Conservation (phyloP, 2,797 vertebrate species). For the Agapornis canus region DNA sequence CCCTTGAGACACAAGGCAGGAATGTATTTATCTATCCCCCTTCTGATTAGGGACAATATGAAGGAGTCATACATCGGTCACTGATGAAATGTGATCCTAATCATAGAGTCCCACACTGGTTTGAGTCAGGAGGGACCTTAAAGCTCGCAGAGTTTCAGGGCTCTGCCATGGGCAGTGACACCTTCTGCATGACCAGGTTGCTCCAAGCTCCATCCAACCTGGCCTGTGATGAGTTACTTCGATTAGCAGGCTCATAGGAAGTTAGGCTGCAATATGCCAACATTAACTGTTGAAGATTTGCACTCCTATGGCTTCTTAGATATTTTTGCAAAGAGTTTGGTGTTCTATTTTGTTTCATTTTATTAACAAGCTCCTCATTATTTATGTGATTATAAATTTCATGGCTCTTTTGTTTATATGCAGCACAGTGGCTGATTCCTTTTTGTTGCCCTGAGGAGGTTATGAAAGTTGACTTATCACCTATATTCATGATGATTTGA, state of each 20-base stretch:
- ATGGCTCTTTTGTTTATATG: conserved; percentile 1
- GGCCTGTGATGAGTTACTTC: background rate
- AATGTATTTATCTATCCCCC: background rate
- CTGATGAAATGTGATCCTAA: background rate
- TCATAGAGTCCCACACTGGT: background rate
- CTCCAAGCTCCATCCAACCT: background rate
- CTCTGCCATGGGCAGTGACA: background rate
- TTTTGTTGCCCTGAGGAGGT: conserved; percentile 1
- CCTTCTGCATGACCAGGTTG: background rate
- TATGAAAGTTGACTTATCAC: background rate
- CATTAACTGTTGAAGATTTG: background rate
- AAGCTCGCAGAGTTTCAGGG: background rate
- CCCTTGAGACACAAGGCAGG: background rate
- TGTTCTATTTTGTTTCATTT: background rate
- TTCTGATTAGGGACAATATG: background rate
- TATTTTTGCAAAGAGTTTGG: background rate
- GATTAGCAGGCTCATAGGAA: background rate
- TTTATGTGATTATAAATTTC: background rate
- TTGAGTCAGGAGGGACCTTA: background rate
- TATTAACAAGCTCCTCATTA: background rate
- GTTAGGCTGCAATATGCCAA: background rate
- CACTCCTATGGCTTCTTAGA: background rate
- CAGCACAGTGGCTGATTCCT: conserved; percentile 6
- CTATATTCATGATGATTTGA: background rate
- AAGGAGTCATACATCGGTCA: background rate